phyloP scores from a whole-genome alignment of 92 coral and sea anemone genomes.

The Parazoanthus darwini region DNA sequence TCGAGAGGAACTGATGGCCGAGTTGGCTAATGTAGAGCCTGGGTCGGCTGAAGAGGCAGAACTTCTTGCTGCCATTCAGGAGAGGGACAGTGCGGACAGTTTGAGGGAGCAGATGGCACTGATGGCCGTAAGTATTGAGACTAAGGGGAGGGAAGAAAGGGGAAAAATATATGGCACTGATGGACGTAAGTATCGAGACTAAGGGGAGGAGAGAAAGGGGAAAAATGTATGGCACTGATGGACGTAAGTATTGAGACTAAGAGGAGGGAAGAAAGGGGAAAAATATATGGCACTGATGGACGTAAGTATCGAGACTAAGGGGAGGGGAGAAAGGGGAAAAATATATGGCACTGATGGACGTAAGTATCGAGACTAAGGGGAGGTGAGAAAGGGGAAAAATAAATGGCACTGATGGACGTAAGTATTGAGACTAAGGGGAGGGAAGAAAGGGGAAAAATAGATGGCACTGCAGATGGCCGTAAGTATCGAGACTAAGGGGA shows the following conservation, averaged over 20 bases:
- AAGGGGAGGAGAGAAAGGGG: not conserved
- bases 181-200: too few relatives aligned
- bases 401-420: slow-evolving; percentile 45
- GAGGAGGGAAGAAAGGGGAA: not conserved
- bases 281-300: too few relatives aligned
- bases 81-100: slow-evolving; percentile 67
- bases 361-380: not conserved
- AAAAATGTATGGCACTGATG: not conserved
- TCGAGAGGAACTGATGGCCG: slow-evolving; percentile 77
- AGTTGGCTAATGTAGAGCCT: slow-evolving; percentile 75
- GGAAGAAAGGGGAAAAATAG: too few relatives aligned
- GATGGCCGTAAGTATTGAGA: slow-evolving; percentile 15
- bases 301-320: too few relatives aligned
- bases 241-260: not conserved
- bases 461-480: too few relatives aligned
- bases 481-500: not conserved
- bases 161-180: too few relatives aligned
- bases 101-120: slow-evolving; percentile 64
- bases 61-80: slow-evolving; percentile 69
- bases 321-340: not conserved
- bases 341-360: not conserved
- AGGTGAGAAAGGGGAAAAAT: too few relatives aligned
- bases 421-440: not conserved
- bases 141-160: too few relatives aligned
- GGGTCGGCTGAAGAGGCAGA: slow-evolving; percentile 85